Percentiles rank a stretch among this genome's conserved stretches.
These are phyloP conservation scores for Schizopygopsis malacanthus DNA, from an alignment of 2,797 vertebrate genomes.

Conservation along the genomic window DNA sequence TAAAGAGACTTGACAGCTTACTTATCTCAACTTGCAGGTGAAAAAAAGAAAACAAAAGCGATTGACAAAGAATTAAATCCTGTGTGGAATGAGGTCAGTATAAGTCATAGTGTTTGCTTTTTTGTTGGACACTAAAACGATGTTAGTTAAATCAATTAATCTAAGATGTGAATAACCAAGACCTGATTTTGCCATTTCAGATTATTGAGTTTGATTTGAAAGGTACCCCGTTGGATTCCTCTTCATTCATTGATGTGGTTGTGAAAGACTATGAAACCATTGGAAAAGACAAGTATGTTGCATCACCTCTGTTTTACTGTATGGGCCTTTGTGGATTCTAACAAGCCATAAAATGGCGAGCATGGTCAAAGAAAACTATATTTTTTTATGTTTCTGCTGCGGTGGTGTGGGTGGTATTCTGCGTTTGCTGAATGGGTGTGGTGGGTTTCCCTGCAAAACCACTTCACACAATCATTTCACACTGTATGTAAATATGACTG, in stretches of 20 bases:
- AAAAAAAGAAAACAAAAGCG: slow-evolving; percentile 96
- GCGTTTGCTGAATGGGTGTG: not conserved
- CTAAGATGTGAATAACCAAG: not conserved
- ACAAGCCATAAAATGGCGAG: not conserved
- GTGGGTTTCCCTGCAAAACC: not conserved
- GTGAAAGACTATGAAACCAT: slow-evolving; percentile 98
- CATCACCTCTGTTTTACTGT: slow-evolving; percentile 5
- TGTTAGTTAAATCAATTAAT: not conserved
- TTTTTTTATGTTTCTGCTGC: not conserved
- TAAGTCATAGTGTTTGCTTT: not conserved
- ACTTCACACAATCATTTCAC: not conserved
- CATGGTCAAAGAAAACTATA: not conserved
- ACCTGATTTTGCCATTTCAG: slow-evolving; percentile 70
- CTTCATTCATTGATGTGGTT: slow-evolving; percentile 85
- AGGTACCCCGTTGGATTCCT: slow-evolving; percentile 84
- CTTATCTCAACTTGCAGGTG: slow-evolving; percentile 74
- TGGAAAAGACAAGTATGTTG: slow-evolving; percentile 94
- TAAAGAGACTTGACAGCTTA: not conserved
- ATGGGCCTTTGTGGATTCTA: not conserved
- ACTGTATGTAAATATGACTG: not conserved
- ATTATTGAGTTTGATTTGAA: slow-evolving; percentile 93
- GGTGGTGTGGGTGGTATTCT: not conserved
- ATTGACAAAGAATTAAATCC: slow-evolving; percentile 92
- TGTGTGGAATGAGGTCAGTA: slow-evolving; percentile 93
- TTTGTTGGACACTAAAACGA: not conserved